Evolutionary conservation across 2,797 vertebrate species (phyloP), one percentile per base, ranked within the genome.

Genomic region (Acropternis orthonyx): DNA sequence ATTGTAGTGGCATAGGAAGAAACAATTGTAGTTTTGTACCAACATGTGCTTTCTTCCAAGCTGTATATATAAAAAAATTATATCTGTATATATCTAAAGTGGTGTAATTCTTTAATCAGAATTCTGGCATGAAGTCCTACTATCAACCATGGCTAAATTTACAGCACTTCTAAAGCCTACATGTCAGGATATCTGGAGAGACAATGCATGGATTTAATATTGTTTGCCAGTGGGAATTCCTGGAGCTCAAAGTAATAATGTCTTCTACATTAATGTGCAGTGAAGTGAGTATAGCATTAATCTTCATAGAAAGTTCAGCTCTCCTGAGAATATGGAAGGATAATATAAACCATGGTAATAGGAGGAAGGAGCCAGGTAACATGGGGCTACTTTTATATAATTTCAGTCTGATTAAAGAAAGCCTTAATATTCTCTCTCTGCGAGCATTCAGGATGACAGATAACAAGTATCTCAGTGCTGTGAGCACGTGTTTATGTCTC

Each of bases 221-320:
- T 2, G 0, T 96, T 95, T 94, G 84, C 94, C 74, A 63, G 75
- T 73, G 94, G 94, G 92, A 95, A 92, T 95, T 97, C 67, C 82
- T 94, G 75, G 75, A 93, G 85, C 91, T 96, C 78, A 80, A 65
- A 93, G 66, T 95, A 97, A 97, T 96, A 93, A 92, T 75, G 44
- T 89, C 89, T 95, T 96, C 65, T 84, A 66, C 82, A 58, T 95
- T 95, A 96, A 95, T 95, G 95, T 97, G 67, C 81, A 94, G 58
- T 94, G 82, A 96, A 96, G 81, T 92, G 85, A 96, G 74, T 51
- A 52, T 68, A 85, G 44, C 79, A 96, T 96, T 96, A 94, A 96
- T 97, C 96, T 96, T 97, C 88, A 89, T 37, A 91, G 91, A 96
- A 97, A 92, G 74, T 92, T 97, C 85, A 90, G 49, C 86, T 96